A percentile compares a stretch with the other conserved stretches of the same genome.
Evolutionary conservation across 1,140 invertebrate genomes (phyloP).

Genomic region (Drosophila ogumai): DNA sequence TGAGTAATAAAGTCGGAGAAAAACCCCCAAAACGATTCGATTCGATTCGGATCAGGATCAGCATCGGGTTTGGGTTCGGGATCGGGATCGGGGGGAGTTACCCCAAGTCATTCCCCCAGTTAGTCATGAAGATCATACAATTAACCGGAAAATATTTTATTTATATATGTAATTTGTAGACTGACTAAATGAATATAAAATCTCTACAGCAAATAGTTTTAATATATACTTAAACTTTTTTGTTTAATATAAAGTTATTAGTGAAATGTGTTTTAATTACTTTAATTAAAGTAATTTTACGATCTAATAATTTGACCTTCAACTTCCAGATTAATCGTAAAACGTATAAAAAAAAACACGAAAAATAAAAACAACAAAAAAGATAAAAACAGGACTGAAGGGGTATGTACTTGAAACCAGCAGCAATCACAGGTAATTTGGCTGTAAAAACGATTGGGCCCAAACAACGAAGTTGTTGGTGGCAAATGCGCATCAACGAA

Average conservation of each 20-base stretch:
- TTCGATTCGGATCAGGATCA: neutral
- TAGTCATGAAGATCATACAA: neutral
- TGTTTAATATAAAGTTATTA: too few species aligned
- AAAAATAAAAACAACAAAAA: conserved; percentile 1
- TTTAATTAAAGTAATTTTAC: neutral
- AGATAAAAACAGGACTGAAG: conserved; percentile 14
- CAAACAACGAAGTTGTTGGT: conserved; percentile 10
- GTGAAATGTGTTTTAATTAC: neutral
- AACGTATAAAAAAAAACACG: conserved; percentile 9
- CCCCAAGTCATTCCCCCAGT: neutral
- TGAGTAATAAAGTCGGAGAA: conserved; percentile 27
- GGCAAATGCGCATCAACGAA: conserved; percentile 29
- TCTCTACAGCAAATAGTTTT: too few species aligned
- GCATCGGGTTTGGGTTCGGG: neutral
- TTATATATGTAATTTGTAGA: too few species aligned
- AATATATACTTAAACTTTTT: too few species aligned
- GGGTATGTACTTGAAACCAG: conserved; percentile 6
- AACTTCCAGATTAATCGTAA: neutral
- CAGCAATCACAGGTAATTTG: conserved; percentile 21
- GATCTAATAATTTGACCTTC: conserved; percentile 8
- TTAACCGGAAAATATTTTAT: too few species aligned
- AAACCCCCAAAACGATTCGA: neutral
- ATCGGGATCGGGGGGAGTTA: neutral
- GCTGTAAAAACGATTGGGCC: conserved; percentile 24
- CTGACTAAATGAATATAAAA: too few species aligned